These are phyloP conservation scores for Andrena haemorrhoa DNA, from an alignment of 2,888 invertebrate species.

Conservation along the genomic window DNA sequence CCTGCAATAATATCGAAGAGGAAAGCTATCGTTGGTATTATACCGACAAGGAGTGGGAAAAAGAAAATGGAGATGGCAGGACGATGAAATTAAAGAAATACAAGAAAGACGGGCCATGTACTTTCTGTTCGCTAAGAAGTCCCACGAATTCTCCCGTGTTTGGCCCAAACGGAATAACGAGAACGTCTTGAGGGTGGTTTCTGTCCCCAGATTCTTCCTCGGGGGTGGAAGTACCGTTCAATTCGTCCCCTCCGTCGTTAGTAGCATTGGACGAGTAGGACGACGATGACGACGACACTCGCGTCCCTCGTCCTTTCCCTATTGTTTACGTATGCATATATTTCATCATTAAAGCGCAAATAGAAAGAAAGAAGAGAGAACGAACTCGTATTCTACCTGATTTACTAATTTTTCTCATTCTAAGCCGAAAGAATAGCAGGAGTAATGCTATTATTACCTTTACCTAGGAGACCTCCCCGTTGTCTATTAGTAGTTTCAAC, in stretches of 20 bases:
- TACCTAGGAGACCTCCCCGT: conserved; percentile 81
- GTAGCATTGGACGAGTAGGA: conserved; percentile 77
- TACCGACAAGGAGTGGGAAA: too few relatives aligned
- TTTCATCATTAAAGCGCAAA: neutral
- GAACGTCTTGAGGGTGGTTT: conserved; percentile 86
- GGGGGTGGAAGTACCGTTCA: conserved; percentile 71
- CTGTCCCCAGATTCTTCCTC: conserved; percentile 81
- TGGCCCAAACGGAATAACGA: conserved; percentile 89
- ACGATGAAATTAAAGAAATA: neutral
- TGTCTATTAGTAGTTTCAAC: conserved; percentile 78
- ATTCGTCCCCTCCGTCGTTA: conserved; percentile 76
- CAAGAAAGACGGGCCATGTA: conserved; percentile 74
- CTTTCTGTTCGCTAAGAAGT: conserved; percentile 89
- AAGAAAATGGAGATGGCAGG: too few relatives aligned
- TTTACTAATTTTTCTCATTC: neutral
- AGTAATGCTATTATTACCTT: conserved; percentile 78
- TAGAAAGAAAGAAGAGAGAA: neutral
- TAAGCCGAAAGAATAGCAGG: too few relatives aligned
- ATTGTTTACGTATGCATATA: neutral
- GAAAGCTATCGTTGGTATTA: neutral
- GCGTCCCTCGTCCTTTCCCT: conserved; percentile 75
- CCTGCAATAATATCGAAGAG: conserved; percentile 63
- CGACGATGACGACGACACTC: conserved; percentile 75
- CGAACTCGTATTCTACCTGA: too few relatives aligned
- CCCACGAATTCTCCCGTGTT: conserved; percentile 88